phyloP scores from a whole-genome alignment of 2,797 vertebrate species.

The Poeciliopsis gracilis region DNA sequence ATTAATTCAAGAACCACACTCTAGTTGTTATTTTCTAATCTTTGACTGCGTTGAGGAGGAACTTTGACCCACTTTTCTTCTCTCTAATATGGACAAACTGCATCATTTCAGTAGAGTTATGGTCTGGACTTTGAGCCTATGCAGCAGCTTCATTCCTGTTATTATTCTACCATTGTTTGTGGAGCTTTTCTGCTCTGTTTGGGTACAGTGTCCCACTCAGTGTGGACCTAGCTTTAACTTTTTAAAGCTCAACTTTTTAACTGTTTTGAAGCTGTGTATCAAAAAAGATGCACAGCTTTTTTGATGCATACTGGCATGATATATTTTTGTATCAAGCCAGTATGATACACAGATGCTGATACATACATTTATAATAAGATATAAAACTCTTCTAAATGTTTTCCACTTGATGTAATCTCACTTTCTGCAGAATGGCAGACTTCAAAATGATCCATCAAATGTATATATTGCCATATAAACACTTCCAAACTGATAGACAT shows the following conservation, averaged over 20 bases:
- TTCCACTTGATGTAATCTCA: neutral
- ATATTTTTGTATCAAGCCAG: too few species aligned
- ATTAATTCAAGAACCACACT: neutral
- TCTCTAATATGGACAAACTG: neutral
- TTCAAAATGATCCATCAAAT: neutral
- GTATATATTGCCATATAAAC: neutral
- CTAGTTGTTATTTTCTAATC: neutral
- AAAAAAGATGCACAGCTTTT: too few species aligned
- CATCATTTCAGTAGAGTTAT: neutral
- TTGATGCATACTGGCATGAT: too few species aligned
- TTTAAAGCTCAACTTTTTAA: too few species aligned
- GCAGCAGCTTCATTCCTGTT: neutral
- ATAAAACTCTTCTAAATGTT: neutral
- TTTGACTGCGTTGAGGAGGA: neutral
- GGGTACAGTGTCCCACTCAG: neutral
- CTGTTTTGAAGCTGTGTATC: too few species aligned
- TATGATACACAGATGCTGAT: neutral
- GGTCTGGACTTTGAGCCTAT: neutral
- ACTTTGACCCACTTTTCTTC: neutral
- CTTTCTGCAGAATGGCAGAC: neutral
- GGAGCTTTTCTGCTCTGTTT: neutral
- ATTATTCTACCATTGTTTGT: neutral
- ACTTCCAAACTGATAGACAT: neutral
- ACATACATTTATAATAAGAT: neutral
- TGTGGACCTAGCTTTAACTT: neutral